phyloP scores from a whole-genome alignment of 1,140 invertebrate species.

The Saxidomus purpurata region DNA sequence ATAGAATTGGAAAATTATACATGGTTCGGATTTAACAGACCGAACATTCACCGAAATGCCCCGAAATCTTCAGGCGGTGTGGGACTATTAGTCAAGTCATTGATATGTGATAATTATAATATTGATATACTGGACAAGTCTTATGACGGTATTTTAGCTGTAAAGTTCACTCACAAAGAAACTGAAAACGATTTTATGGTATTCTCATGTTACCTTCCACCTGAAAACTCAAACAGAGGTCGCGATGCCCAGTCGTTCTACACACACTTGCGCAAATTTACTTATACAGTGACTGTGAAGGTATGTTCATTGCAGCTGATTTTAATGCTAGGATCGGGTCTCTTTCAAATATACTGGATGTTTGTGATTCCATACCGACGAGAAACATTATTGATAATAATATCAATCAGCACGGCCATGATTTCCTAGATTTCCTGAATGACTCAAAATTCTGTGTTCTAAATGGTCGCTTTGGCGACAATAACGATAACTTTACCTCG shows the following conservation, averaged over 20 bases:
- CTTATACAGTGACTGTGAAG: constrained; percentile 32
- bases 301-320: constrained; percentile 34
- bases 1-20: constrained; percentile 43
- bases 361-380: constrained; percentile 3
- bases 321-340: constrained; percentile 50
- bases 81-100: constrained; percentile 59
- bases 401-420: constrained; percentile 65
- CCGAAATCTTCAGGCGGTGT: constrained; percentile 69
- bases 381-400: constrained; percentile 40
- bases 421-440: constrained; percentile 59
- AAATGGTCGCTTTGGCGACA: constrained; percentile 39
- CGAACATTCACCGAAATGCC: constrained; percentile 45
- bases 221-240: constrained; percentile 62
- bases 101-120: constrained; percentile 20
- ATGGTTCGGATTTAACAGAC: constrained; percentile 65
- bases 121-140: constrained; percentile 47
- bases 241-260: constrained; percentile 53
- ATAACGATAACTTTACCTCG: constrained; percentile 54
- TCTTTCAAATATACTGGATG: constrained; percentile 3
- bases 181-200: constrained; percentile 54
- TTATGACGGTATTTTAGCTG: constrained; percentile 59
- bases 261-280: constrained; percentile 56
- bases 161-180: constrained; percentile 44
- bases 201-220: constrained; percentile 63
- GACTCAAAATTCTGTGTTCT: constrained; percentile 68